These are phyloP conservation scores for Conomelus anceps DNA, from an alignment of 2,888 invertebrate genomes.

Conservation along the genomic window DNA sequence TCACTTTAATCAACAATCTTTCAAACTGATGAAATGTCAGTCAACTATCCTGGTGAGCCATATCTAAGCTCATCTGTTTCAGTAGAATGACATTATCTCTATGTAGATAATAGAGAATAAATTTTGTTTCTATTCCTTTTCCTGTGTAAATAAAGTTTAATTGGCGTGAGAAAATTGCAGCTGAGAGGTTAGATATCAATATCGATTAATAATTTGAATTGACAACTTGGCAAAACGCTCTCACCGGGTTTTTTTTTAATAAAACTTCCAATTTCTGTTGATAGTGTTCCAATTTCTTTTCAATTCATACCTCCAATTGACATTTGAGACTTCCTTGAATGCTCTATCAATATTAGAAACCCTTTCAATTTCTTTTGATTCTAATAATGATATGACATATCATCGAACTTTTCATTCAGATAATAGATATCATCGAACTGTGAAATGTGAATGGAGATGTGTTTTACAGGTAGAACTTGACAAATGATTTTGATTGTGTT, in stretches of 20 bases:
- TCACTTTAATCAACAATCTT: neutral
- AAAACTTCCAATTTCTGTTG: neutral
- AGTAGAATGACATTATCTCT: too few relatives aligned
- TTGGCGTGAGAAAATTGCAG: too few relatives aligned
- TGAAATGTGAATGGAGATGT: neutral
- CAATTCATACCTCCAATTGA: neutral
- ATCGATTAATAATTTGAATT: too few relatives aligned
- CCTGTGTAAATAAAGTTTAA: too few relatives aligned
- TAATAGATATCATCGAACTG: neutral
- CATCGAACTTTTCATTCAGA: neutral
- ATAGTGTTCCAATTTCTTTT: neutral
- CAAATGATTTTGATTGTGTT: neutral
- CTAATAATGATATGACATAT: neutral
- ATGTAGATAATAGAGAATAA: too few relatives aligned
- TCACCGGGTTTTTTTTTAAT: neutral
- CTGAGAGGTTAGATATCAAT: too few relatives aligned
- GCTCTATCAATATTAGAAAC: neutral
- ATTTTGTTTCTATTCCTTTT: too few relatives aligned
- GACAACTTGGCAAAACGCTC: neutral
- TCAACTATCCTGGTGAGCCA: too few relatives aligned
- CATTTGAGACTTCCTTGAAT: neutral
- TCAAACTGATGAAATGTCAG: too few relatives aligned
- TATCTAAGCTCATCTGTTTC: too few relatives aligned
- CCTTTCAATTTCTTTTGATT: neutral
- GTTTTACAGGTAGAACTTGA: neutral